Conservation (phyloP, 2,888 invertebrate genomes). For the Xylota sylvarum region DNA sequence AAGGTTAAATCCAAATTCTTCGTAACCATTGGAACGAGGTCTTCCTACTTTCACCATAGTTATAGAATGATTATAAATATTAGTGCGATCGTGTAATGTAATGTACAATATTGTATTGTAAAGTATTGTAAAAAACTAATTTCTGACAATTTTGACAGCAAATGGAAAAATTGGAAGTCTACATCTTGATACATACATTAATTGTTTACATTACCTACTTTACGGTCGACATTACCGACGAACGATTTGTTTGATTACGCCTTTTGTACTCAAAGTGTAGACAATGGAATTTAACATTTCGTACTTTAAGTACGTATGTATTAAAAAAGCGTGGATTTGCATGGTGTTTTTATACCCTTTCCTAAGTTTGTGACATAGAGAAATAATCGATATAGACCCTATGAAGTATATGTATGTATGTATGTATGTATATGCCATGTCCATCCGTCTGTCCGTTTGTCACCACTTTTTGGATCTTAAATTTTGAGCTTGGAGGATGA, state of each 20-base stretch:
- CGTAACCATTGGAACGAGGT: slow-evolving; percentile 21
- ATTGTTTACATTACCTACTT: slow-evolving; percentile 15
- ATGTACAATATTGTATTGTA: slow-evolving; percentile 6
- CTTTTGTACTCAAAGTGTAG: not conserved
- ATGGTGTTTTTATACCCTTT: no score
- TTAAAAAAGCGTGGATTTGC: not conserved
- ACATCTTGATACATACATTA: not conserved
- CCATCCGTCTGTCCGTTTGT: no score
- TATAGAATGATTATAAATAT: no score
- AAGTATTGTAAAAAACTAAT: no score
- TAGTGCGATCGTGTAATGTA: not conserved
- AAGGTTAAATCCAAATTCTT: slow-evolving; percentile 42
- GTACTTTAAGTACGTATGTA: not conserved
- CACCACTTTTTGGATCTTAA: no score
- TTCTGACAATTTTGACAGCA: no score
- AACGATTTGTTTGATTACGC: not conserved
- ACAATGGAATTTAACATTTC: not conserved
- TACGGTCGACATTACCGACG: not conserved
- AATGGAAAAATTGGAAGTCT: no score
- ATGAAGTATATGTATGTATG: no score
- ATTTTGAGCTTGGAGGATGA: no score
- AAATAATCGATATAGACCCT: no score
- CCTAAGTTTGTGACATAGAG: no score
- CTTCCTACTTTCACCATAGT: slow-evolving; percentile 1
- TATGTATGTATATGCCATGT: no score